Conservation (phyloP, 2,113 vertebrate genomes). For the Perognathus longimembris region DNA sequence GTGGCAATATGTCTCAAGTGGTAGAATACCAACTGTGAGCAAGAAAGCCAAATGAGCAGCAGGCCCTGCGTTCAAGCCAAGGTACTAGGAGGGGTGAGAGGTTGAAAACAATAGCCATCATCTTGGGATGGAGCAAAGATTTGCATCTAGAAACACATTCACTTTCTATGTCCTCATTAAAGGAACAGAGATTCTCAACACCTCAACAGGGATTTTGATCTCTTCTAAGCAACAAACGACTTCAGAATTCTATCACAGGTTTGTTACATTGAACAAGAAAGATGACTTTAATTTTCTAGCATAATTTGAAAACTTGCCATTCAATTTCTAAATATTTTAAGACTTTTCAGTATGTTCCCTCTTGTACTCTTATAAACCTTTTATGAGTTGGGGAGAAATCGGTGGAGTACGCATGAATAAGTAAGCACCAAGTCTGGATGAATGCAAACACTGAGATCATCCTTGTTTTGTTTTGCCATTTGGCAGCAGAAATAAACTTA, state of each 20-base stretch:
- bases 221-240: constrained; percentile 40
- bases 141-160: constrained; percentile 9
- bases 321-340: constrained; percentile 80
- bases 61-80: too few species aligned
- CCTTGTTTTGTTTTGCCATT: constrained; percentile 51
- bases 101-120: background rate
- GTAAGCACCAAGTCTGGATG: constrained; percentile 60
- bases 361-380: constrained; percentile 76
- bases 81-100: too few species aligned
- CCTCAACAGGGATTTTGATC: constrained; percentile 25
- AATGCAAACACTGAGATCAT: constrained; percentile 50
- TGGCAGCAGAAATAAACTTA: constrained; percentile 63
- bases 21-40: too few species aligned
- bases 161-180: background rate
- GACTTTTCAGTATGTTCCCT: constrained; percentile 66
- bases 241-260: constrained; percentile 56
- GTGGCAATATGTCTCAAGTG: too few species aligned
- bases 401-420: constrained; percentile 75
- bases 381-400: constrained; percentile 64
- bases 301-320: constrained; percentile 80
- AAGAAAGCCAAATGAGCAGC: too few species aligned
- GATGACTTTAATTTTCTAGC: constrained; percentile 79
- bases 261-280: constrained; percentile 59
- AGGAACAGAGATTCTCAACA: constrained; percentile 37
- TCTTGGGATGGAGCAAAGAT: background rate